phyloP scores from a whole-genome alignment of 2,888 invertebrate genomes.

The Aspidiotus destructor region DNA sequence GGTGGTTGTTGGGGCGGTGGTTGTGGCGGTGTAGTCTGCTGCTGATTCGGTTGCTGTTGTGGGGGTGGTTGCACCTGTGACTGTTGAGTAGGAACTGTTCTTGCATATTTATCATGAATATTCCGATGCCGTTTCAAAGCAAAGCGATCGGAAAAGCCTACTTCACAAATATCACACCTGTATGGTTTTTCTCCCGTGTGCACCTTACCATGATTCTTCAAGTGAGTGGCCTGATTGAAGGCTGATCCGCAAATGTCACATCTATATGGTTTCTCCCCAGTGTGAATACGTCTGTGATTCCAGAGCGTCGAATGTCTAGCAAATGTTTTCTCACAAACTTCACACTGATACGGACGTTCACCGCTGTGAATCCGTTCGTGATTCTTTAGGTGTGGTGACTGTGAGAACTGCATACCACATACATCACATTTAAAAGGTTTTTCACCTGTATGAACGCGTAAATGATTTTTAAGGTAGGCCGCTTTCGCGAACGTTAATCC shows the following conservation, averaged over 20 bases:
- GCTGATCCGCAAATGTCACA: conserved; percentile 82
- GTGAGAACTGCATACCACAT: conserved; percentile 84
- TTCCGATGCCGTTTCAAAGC: conserved; percentile 75
- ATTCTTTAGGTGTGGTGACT: conserved; percentile 78
- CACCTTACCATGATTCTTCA: conserved; percentile 78
- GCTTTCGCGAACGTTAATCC: conserved; percentile 81
- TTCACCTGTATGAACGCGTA: conserved; percentile 71
- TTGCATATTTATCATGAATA: conserved; percentile 77
- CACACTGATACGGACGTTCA: conserved; percentile 78
- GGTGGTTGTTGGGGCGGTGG: conserved; percentile 34
- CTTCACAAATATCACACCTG: conserved; percentile 73
- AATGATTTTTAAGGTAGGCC: conserved; percentile 81
- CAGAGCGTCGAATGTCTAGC: conserved; percentile 78
- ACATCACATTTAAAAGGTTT: conserved; percentile 59
- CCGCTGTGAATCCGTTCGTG: conserved; percentile 82
- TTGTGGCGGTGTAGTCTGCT: conserved; percentile 18
- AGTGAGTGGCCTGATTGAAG: conserved; percentile 79
- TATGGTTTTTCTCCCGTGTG: conserved; percentile 74
- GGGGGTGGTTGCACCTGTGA: conserved; percentile 38
- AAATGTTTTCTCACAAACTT: conserved; percentile 79
- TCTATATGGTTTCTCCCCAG: conserved; percentile 71
- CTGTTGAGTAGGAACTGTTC: conserved; percentile 38
- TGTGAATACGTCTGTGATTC: conserved; percentile 81
- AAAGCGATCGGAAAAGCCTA: conserved; percentile 77
- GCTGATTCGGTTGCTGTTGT: conserved; percentile 38